Conservation (phyloP, 64 coral and sea anemone genomes). For the Pocillopora verrucosa region DNA sequence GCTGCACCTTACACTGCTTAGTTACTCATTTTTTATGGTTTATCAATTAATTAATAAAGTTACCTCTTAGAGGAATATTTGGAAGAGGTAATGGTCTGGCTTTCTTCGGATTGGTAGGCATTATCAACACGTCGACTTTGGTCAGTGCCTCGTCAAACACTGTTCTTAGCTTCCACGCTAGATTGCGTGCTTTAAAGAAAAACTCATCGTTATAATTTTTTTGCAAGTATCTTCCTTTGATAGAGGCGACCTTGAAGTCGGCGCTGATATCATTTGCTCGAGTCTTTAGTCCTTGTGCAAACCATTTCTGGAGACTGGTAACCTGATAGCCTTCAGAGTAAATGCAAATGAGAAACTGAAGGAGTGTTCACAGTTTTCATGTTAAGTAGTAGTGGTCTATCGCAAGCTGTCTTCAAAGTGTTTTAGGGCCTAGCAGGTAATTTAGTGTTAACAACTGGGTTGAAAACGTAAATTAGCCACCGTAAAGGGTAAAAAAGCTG, state of each 20-base stretch:
- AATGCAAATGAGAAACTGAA: not conserved
- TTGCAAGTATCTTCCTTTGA: constrained; percentile 48
- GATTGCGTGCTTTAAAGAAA: constrained; percentile 46
- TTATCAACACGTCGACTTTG: constrained; percentile 42
- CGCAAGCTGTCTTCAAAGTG: no score
- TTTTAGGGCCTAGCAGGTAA: no score
- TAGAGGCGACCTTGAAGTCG: not conserved
- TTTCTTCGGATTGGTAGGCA: constrained; percentile 44
- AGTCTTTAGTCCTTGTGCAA: constrained; percentile 21
- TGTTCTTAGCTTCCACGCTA: constrained; percentile 17
- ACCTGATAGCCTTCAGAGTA: constrained; percentile 2
- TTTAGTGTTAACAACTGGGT: no score
- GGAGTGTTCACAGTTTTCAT: not conserved
- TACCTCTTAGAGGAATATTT: constrained; percentile 31
- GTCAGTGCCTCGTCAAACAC: constrained; percentile 32
- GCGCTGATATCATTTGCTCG: constrained; percentile 17
- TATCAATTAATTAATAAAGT: not conserved
- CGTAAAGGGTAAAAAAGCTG: no score
- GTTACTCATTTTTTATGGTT: no score
- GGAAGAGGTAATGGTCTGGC: constrained; percentile 6
- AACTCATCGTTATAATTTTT: constrained; percentile 13
- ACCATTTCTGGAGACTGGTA: constrained; percentile 8
- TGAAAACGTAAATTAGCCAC: no score
- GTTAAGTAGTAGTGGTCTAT: no score
- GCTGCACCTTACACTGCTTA: no score